Conservation (phyloP, 2,888 invertebrate genomes). For the Eulithis prunata region DNA sequence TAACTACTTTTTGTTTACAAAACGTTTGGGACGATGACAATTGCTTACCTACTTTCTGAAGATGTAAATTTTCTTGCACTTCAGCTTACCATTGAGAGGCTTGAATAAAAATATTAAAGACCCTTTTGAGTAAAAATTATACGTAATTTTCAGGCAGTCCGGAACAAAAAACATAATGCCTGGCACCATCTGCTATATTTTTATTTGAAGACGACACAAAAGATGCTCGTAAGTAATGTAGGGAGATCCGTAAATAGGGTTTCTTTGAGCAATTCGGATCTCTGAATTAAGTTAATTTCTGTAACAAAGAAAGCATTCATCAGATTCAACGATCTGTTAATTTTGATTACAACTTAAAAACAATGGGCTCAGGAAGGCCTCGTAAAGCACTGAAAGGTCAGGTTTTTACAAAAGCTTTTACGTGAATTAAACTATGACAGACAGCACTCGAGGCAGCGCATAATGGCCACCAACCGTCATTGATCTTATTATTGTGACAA, state of each 20-base stretch:
- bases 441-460: no score
- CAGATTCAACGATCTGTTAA: conserved; percentile 20
- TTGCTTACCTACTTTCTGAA: no score
- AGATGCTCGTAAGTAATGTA: conserved; percentile 43
- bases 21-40: no score
- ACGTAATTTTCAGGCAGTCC: conserved; percentile 14
- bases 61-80: no score
- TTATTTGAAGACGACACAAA: conserved; percentile 48
- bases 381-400: neutral
- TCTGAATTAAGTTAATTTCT: conserved; percentile 14
- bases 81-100: no score
- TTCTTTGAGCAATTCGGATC: conserved; percentile 30
- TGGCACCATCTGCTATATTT: conserved; percentile 51
- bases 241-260: conserved; percentile 38
- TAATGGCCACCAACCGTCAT: no score
- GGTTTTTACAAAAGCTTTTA: neutral
- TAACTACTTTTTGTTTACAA: no score
- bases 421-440: neutral
- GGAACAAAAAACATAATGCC: conserved; percentile 35
- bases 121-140: conserved; percentile 8
- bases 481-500: no score
- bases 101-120: no score
- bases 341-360: conserved; percentile 17
- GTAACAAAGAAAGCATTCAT: conserved; percentile 17
- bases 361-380: neutral